These are phyloP conservation scores for Raja brachyura DNA, from an alignment of 2,113 vertebrate species.

Conservation along the genomic window DNA sequence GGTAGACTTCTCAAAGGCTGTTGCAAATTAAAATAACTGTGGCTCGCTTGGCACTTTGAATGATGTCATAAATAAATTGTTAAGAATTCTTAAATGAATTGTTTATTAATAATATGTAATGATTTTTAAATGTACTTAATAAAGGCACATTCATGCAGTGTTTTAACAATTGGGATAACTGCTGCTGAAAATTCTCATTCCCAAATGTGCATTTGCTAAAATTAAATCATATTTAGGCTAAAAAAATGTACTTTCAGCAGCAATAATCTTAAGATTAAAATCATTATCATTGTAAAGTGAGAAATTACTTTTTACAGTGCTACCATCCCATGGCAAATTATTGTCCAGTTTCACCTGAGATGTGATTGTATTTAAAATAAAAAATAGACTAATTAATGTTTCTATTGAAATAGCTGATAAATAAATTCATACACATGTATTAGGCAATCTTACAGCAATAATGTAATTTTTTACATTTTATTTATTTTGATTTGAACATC, in stretches of 20 bases:
- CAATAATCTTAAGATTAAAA: neutral
- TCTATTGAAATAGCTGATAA: neutral
- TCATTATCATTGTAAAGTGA: neutral
- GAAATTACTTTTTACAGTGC: neutral
- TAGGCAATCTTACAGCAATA: conserved; percentile 1
- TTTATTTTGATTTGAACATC: conserved; percentile 26
- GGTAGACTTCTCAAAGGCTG: neutral
- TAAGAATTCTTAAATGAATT: neutral
- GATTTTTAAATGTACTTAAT: neutral
- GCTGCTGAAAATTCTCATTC: neutral
- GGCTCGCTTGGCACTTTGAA: too few relatives aligned
- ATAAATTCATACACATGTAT: conserved; percentile 29
- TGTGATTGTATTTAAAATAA: neutral
- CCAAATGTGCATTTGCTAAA: neutral
- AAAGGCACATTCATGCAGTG: neutral
- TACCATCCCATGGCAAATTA: neutral
- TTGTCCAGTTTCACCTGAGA: neutral
- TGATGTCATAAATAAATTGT: too few relatives aligned
- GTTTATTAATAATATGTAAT: neutral
- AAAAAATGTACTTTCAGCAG: neutral
- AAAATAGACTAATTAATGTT: neutral
- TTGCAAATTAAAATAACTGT: neutral
- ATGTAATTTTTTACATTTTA: conserved; percentile 28
- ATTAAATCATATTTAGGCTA: neutral
- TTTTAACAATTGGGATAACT: neutral